Evolutionary conservation across 2,797 vertebrate genomes (phyloP).

Genomic region (Remorina albescens): DNA sequence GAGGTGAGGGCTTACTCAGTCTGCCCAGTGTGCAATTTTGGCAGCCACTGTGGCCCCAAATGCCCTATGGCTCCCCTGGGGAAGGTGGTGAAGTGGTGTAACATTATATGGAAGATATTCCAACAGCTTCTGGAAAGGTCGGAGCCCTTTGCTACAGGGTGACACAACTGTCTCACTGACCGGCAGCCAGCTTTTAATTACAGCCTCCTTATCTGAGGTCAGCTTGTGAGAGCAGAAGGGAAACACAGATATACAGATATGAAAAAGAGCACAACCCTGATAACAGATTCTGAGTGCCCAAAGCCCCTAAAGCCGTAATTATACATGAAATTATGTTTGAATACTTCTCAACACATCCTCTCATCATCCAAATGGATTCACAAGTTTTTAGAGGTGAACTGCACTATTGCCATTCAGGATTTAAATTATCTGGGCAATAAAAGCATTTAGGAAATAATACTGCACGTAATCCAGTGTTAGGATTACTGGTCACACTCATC

Average conservation of each 20-base stretch:
- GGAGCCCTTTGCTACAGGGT: constrained; percentile 32
- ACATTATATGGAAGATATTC: constrained; percentile 73
- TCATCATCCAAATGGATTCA: no score
- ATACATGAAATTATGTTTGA: background rate
- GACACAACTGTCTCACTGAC: constrained; percentile 35
- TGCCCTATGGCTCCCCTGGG: constrained; percentile 12
- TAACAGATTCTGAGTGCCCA: no score
- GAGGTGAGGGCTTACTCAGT: constrained; percentile 36
- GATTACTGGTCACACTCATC: background rate
- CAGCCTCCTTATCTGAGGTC: background rate
- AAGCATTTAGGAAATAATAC: background rate
- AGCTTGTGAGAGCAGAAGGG: background rate
- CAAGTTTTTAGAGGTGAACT: no score
- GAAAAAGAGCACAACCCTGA: no score
- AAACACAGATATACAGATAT: background rate
- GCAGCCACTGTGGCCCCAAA: constrained; percentile 41
- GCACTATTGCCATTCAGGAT: background rate
- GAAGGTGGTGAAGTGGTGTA: constrained; percentile 43
- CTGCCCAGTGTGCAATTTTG: constrained; percentile 29
- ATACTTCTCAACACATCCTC: background rate
- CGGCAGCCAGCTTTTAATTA: constrained; percentile 16
- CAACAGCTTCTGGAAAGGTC: constrained; percentile 55
- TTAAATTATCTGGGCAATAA: background rate
- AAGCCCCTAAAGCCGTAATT: background rate
- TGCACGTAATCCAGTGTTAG: background rate